phyloP scores from a whole-genome alignment of 2,888 invertebrate genomes.

The Hypselothyrea guttata region DNA sequence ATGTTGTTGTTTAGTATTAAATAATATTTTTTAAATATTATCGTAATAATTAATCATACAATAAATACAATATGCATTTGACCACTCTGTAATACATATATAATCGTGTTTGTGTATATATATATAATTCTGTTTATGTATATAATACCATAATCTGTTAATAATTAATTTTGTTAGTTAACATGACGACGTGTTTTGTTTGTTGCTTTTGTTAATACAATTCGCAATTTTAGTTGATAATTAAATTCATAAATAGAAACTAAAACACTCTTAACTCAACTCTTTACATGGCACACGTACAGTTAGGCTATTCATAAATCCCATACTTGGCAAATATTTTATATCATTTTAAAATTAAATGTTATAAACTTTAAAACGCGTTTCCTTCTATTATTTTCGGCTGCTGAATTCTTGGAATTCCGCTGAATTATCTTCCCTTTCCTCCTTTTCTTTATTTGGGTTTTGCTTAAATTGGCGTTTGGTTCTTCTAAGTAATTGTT shows the following conservation, averaged over 20 bases:
- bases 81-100: conserved; percentile 40
- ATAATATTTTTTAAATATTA: conserved; percentile 68
- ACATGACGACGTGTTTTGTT: conserved; percentile 80
- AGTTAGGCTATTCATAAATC: conserved; percentile 36
- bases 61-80: conserved; percentile 68
- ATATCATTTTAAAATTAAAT: conserved; percentile 41
- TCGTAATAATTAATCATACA: conserved; percentile 59
- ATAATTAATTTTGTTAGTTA: conserved; percentile 75
- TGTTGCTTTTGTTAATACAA: conserved; percentile 65
- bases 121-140: conserved; percentile 22
- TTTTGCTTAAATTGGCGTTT: conserved; percentile 77
- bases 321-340: conserved; percentile 27
- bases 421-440: conserved; percentile 21
- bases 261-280: conserved; percentile 50
- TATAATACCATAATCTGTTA: conserved; percentile 57
- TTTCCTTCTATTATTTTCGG: conserved; percentile 8
- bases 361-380: conserved; percentile 36
- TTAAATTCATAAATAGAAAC: conserved; percentile 14
- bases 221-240: conserved; percentile 57
- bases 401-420: conserved; percentile 70
- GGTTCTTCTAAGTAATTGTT: conserved; percentile 64
- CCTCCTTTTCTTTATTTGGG: conserved; percentile 11
- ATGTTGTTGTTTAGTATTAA: conserved; percentile 34
- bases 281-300: conserved; percentile 64
- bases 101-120: conserved; percentile 26